phyloP scores from a whole-genome alignment of 35 echinoderm and acorn worm genomes.

The Apostichopus californicus region DNA sequence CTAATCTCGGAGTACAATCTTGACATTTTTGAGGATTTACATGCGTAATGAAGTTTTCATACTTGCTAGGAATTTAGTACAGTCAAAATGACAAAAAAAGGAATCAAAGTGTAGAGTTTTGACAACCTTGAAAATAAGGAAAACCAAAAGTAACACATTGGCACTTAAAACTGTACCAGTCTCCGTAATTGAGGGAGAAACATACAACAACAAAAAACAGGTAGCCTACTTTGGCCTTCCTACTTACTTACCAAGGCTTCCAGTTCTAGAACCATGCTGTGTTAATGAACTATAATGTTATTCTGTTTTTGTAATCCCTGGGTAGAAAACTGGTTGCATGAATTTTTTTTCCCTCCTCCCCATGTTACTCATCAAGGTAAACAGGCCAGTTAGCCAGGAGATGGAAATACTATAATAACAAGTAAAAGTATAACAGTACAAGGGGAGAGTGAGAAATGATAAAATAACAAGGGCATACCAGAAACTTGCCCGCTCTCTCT shows the following conservation, averaged over 20 bases:
- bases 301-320: conserved; percentile 5
- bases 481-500: background rate
- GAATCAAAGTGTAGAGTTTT: background rate
- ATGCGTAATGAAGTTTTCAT: conserved; percentile 23
- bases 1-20: conserved; percentile 9
- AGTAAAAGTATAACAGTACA: background rate
- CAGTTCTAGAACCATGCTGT: conserved; percentile 21
- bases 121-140: background rate
- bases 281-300: conserved; percentile 34
- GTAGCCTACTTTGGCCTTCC: background rate
- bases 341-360: background rate
- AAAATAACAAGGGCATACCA: background rate
- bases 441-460: background rate
- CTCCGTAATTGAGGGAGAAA: conserved; percentile 6
- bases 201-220: background rate
- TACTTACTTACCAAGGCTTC: conserved; percentile 9
- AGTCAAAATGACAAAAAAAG: background rate
- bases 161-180: conserved; percentile 14
- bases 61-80: no score
- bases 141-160: conserved; percentile 1
- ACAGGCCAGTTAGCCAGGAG: background rate
- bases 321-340: background rate
- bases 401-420: background rate
- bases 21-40: conserved; percentile 38
- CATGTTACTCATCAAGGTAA: background rate